phyloP scores from a whole-genome alignment of 1,140 invertebrate genomes.

The Leucophenga varia region DNA sequence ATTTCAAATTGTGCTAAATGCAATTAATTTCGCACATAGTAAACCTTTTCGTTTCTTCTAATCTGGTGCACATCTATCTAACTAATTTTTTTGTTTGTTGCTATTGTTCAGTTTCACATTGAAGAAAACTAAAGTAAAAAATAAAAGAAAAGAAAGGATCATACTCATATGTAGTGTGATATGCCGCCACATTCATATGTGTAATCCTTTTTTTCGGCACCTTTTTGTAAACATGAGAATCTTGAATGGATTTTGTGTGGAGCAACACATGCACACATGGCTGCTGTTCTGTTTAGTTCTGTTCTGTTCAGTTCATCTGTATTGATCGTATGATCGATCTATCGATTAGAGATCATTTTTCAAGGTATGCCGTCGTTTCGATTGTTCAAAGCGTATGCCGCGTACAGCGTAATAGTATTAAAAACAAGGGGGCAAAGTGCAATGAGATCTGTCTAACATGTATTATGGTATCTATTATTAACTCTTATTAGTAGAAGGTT shows the following conservation, averaged over 20 bases:
- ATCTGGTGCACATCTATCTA: constrained; percentile 21
- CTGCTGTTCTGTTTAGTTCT: not conserved
- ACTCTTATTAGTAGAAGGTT: too few relatives aligned
- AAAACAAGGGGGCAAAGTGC: too few relatives aligned
- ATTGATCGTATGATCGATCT: constrained; percentile 34
- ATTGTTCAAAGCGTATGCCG: too few relatives aligned
- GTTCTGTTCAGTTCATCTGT: too few relatives aligned
- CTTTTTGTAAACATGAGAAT: constrained; percentile 51
- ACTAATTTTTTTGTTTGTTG: constrained; percentile 48
- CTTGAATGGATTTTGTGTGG: constrained; percentile 16
- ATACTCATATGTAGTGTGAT: too few relatives aligned
- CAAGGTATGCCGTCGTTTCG: constrained; percentile 34
- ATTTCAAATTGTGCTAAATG: constrained; percentile 29
- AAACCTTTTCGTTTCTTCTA: too few relatives aligned
- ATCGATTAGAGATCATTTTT: constrained; percentile 41
- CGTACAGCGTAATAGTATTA: too few relatives aligned
- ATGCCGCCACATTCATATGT: too few relatives aligned
- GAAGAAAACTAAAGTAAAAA: too few relatives aligned
- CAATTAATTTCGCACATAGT: constrained; percentile 36
- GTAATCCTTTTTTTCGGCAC: constrained; percentile 51
- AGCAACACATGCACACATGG: constrained; percentile 3
- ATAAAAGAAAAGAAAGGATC: too few relatives aligned
- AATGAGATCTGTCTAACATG: too few relatives aligned
- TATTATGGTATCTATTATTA: too few relatives aligned
- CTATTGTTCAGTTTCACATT: not conserved